phyloP scores from a whole-genome alignment of 2,888 invertebrate genomes.

The Drosophila mulleri region DNA sequence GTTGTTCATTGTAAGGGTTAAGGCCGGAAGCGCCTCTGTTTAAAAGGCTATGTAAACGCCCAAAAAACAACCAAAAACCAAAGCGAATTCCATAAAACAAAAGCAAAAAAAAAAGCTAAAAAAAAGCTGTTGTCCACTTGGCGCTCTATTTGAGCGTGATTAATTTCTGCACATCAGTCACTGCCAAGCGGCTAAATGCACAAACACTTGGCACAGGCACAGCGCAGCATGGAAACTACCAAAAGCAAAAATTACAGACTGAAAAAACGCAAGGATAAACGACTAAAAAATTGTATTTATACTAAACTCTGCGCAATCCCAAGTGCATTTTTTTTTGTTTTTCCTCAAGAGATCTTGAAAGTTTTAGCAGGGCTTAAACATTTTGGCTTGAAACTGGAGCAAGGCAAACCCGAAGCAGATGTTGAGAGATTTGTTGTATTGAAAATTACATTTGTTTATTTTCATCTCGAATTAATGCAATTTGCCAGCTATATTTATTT shows the following conservation, averaged over 20 bases:
- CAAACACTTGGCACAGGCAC: conserved; percentile 64
- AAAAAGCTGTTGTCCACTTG: conserved; percentile 38
- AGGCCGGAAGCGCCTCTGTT: conserved; percentile 64
- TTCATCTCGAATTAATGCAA: too few relatives aligned
- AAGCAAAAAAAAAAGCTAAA: neutral
- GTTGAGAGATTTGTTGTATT: neutral
- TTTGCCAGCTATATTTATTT: too few relatives aligned
- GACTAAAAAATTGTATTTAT: conserved; percentile 19
- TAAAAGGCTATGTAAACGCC: conserved; percentile 49
- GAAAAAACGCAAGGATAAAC: conserved; percentile 10
- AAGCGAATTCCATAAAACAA: conserved; percentile 18
- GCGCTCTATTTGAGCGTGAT: conserved; percentile 77
- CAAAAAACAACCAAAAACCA: conserved; percentile 11
- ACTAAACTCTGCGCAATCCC: conserved; percentile 56
- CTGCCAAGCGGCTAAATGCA: conserved; percentile 55
- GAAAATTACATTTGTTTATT: neutral
- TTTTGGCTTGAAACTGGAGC: neutral
- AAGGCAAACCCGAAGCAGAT: neutral
- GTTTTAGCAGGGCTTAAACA: neutral
- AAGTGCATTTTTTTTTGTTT: conserved; percentile 22
- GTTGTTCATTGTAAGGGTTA: conserved; percentile 37
- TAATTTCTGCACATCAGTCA: conserved; percentile 72
- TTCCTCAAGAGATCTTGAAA: neutral
- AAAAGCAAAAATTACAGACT: neutral
- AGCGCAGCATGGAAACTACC: conserved; percentile 31